Evolutionary conservation across 2,888 invertebrate species (phyloP), one percentile per base, ranked within the genome.

Genomic region (Rhodophaea formosa): DNA sequence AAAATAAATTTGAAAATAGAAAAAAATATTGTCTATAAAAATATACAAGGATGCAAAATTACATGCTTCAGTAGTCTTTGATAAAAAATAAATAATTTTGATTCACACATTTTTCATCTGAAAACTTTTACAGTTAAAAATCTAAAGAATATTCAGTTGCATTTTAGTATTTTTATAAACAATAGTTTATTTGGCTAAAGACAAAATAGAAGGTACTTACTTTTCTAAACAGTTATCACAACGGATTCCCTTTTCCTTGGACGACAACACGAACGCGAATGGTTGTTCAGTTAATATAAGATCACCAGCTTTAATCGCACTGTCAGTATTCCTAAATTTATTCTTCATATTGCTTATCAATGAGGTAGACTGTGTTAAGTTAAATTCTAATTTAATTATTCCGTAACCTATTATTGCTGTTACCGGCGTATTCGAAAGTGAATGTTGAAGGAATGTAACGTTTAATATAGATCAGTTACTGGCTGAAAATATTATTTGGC

Each of bases 151-250:
- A 23, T 23, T 23, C 23, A 23, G 23, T 5, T 23, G 23, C 5
- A 23, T 23, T 23, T 23, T 2, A 23, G 23, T 23, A n/a, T n/a
- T n/a, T n/a, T n/a, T n/a, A n/a, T n/a, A n/a, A n/a, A n/a, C n/a
- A n/a, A n/a, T n/a, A n/a, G n/a, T n/a, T n/a, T n/a, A n/a, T n/a
- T n/a, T n/a, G n/a, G n/a, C n/a, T n/a, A 23, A 23, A 23, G 8
- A 12, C 29, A n/a, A 35, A 35, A 39, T 58, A 42, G 16, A 59
- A 51, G 35, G 8, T 61, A 59, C 88, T 92, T 91, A 96, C 96
- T 92, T 93, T 73, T 92, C 90, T 62, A 96, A 93, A 77, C 97
- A 97, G 80, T 93, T 92, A 80, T 97, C 97, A 85, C 97, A 97
- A 64, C 94, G 88, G 72, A 92, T 92, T 43, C 93, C 93, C 65